phyloP scores from a whole-genome alignment of 2,797 vertebrate species.

The Lagorchestes hirsutus region DNA sequence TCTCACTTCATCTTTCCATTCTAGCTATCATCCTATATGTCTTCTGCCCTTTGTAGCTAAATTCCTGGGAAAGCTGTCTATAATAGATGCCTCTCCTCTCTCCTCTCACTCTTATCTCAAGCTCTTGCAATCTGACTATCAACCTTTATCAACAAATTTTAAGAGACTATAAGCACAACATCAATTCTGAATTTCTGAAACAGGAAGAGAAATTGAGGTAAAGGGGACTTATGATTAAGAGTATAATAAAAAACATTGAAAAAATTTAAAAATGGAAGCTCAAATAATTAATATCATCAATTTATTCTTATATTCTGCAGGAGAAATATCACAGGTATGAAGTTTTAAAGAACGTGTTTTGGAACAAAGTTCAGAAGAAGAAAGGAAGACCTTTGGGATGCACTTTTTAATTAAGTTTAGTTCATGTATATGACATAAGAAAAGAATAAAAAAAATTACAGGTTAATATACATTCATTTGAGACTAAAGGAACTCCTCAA shows the following conservation, averaged over 20 bases:
- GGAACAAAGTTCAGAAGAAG: fast-evolving
- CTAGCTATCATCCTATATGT: background rate
- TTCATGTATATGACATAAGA: background rate
- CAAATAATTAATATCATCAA: background rate
- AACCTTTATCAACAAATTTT: background rate
- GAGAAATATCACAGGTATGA: background rate
- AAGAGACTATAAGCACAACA: fast-evolving
- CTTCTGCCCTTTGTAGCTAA: background rate
- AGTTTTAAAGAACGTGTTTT: background rate
- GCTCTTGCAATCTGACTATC: background rate
- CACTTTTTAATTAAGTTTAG: background rate
- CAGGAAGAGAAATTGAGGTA: background rate
- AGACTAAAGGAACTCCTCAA: background rate
- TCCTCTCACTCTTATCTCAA: background rate
- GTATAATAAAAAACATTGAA: background rate
- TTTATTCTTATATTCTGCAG: background rate
- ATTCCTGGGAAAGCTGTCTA: background rate
- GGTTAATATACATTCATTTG: background rate
- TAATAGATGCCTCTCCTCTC: background rate
- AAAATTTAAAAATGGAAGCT: fast-evolving
- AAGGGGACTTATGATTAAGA: background rate
- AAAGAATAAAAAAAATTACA: background rate
- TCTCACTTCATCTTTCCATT: background rate
- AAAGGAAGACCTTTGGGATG: background rate
- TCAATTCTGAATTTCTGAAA: background rate